Evolutionary conservation across 2,797 vertebrate genomes (phyloP).

Genomic region (Malurus leucopterus): DNA sequence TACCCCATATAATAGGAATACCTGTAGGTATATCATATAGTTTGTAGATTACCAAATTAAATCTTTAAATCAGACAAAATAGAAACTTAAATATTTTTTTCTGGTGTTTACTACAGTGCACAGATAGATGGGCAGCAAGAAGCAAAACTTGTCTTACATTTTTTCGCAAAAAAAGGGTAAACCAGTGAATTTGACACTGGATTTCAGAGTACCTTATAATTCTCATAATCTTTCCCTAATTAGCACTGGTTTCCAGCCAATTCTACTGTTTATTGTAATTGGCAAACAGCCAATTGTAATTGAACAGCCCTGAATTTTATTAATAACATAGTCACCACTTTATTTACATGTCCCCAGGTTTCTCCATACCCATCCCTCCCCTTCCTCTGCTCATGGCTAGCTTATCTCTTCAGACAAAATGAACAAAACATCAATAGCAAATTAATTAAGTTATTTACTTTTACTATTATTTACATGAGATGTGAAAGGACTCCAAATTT

Average conservation of each 20-base stretch:
- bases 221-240: not conserved
- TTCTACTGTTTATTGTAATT: not conserved
- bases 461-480: slow-evolving; percentile 43
- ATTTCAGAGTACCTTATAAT: not conserved
- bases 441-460: slow-evolving; percentile 58
- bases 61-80: not conserved
- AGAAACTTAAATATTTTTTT: not conserved
- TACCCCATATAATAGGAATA: not conserved
- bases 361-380: not conserved
- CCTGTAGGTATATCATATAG: not conserved
- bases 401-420: slow-evolving; percentile 42
- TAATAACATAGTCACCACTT: not conserved
- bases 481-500: slow-evolving; percentile 43
- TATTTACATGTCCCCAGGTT: not conserved
- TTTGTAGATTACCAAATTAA: not conserved
- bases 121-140: not conserved
- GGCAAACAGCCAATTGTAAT: not conserved
- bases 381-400: not conserved
- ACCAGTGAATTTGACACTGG: not conserved
- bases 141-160: not conserved
- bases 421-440: slow-evolving; percentile 39
- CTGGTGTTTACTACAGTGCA: not conserved
- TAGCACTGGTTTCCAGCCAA: not conserved
- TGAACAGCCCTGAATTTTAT: not conserved
- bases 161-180: not conserved